A percentile compares a stretch with the other conserved stretches of the same genome.
phyloP scores from a whole-genome alignment of 2,888 invertebrate species.

The Panzeria rudis region DNA sequence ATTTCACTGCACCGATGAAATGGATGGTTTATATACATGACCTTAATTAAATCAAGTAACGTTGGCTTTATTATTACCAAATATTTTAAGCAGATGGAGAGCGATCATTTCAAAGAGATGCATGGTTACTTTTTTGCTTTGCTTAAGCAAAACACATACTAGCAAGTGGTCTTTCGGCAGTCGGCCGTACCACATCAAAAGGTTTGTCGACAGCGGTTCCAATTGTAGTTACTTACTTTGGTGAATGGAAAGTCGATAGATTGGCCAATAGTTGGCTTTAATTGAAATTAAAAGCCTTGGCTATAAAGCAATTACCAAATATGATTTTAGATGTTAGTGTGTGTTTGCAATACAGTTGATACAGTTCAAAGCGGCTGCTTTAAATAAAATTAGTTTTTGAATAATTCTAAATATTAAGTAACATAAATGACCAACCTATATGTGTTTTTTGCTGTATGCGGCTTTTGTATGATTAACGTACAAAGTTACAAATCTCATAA shows the following conservation, averaged over 20 bases:
- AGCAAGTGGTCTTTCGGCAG: no score
- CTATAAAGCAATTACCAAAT: slow-evolving; percentile 58
- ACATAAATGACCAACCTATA: slow-evolving; percentile 31
- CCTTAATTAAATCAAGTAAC: no score
- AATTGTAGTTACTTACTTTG: background rate
- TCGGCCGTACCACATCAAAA: no score
- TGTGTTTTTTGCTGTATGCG: slow-evolving; percentile 1
- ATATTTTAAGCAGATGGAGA: no score
- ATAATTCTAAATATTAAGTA: background rate
- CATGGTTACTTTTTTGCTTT: no score
- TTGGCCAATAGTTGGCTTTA: background rate
- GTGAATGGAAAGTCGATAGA: background rate
- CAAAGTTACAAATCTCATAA: slow-evolving; percentile 24
- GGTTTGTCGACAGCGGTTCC: no score
- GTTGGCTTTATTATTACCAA: no score
- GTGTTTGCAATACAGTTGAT: slow-evolving; percentile 57
- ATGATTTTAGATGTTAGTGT: slow-evolving; percentile 56
- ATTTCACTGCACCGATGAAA: no score
- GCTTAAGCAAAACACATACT: no score
- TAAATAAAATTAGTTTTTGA: slow-evolving; percentile 10
- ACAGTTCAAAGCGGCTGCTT: slow-evolving; percentile 54
- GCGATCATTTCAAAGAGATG: no score
- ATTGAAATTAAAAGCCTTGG: slow-evolving; percentile 16
- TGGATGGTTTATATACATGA: no score
- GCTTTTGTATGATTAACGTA: slow-evolving; percentile 16